Evolutionary conservation across 2,888 invertebrate genomes (phyloP), one percentile per base, ranked within the genome.

Genomic region (Drosophila neotestacea): DNA sequence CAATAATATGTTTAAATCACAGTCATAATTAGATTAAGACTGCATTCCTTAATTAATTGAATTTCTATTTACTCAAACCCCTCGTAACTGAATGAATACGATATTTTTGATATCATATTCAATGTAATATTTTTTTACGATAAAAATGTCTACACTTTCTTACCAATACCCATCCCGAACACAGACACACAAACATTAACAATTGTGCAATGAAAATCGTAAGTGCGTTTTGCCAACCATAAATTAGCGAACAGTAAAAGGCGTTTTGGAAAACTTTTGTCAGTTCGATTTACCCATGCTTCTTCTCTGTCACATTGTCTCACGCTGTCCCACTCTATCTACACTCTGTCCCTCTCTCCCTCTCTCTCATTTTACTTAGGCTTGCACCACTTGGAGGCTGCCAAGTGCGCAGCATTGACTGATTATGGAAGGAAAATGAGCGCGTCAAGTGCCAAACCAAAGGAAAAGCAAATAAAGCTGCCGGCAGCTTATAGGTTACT

Each of bases 351-450:
- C 39, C 38, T 1, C 22, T 41, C 34, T 39, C 39, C 54, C 46
- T 47, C 34, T 34, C 34, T 27, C 36, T 9, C 10, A 13, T 34
- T 13, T 6, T 48, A 32, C 48, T 46, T 46, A 46, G 28, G n/a
- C 46, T 6, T 7, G 7, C 32, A 6, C 16, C 47, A 32, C 9
- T 36, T 52, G 5, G 9, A 39, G 52, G 4, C 28, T 30, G 34
- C 9, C 41, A 47, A 44, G 10, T 48, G 54, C 65, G n/a, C 44
- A 63, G 70, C 74, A 82, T 82, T 85, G 78, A 74, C 79, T 82
- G 72, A 73, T 77, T 82, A 77, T 77, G 70, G 63, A 73, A 74
- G 77, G 72, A 75, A 85, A 85, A 84, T 83, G 79, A 81, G 67
- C 44, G 63, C 59, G 70, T 73, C 73, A 73, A 78, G 78, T 73